A percentile compares a stretch with the other conserved stretches of the same genome.
phyloP scores from a whole-genome alignment of 2,113 vertebrate genomes.

The Erinaceus europaeus region DNA sequence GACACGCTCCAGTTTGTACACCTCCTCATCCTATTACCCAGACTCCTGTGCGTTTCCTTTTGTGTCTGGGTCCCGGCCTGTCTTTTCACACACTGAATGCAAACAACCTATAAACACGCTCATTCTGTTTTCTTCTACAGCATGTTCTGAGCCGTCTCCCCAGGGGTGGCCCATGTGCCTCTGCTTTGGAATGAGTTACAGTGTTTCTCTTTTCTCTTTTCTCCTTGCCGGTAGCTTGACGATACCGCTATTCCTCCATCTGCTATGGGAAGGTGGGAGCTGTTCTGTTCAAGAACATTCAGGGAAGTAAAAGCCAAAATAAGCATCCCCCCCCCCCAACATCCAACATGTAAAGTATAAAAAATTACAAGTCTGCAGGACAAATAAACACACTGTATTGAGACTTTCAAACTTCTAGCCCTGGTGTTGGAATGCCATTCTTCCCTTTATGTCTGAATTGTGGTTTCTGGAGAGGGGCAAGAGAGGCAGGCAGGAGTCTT shows the following conservation, averaged over 20 bases:
- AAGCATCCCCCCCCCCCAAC: not conserved
- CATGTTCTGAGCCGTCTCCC: not conserved
- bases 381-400: not conserved
- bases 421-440: not conserved
- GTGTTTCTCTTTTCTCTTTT: not conserved
- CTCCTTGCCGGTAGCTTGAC: not conserved
- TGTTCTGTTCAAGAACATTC: not conserved
- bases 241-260: not conserved
- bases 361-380: not conserved
- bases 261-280: not conserved
- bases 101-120: not conserved
- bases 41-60: not conserved
- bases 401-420: constrained; percentile 44
- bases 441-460: constrained; percentile 24
- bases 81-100: not conserved
- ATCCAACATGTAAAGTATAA: not conserved
- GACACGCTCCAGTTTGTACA: not conserved
- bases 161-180: not conserved
- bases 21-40: not conserved
- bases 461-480: not conserved
- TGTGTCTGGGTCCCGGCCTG: not conserved
- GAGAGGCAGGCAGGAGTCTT: not conserved
- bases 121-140: not conserved
- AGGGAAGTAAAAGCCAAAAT: not conserved
- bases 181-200: not conserved